Evolutionary conservation across 92 coral and sea anemone genomes (phyloP).

Genomic region (Heliopora coerulea): DNA sequence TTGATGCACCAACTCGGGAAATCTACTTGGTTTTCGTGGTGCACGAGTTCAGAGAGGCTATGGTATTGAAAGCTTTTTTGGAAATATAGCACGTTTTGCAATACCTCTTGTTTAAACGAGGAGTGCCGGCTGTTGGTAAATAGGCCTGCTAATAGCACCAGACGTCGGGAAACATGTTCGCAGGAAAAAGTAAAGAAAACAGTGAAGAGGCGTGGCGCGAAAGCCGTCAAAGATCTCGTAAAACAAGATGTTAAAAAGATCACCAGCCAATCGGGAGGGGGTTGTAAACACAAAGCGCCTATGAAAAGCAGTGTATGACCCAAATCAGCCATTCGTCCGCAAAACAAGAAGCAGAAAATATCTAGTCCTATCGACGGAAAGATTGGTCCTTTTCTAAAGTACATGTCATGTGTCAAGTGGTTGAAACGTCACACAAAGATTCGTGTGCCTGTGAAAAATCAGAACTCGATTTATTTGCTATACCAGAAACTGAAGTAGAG

Average conservation of each 20-base stretch:
- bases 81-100: neutral
- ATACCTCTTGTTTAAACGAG: constrained; percentile 16
- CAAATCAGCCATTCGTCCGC: constrained; percentile 37
- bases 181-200: neutral
- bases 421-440: no score
- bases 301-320: constrained; percentile 40
- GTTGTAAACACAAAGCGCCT: constrained; percentile 14
- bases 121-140: constrained; percentile 15
- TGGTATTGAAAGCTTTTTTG: constrained; percentile 25
- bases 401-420: neutral
- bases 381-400: neutral
- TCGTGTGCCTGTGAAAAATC: no score
- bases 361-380: no score
- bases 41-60: constrained; percentile 35
- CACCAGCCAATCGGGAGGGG: neutral
- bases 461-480: no score
- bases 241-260: neutral
- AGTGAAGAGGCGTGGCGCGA: neutral
- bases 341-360: constrained; percentile 56
- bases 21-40: constrained; percentile 26
- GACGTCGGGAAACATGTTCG: constrained; percentile 10
- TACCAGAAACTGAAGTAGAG: constrained; percentile 17
- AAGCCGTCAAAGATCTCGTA: neutral
- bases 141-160: constrained; percentile 1
- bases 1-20: constrained; percentile 7